A percentile compares a stretch with the other conserved stretches of the same genome.
Evolutionary conservation across 1,140 invertebrate genomes (phyloP).

Genomic region (Lepidostoma basale): DNA sequence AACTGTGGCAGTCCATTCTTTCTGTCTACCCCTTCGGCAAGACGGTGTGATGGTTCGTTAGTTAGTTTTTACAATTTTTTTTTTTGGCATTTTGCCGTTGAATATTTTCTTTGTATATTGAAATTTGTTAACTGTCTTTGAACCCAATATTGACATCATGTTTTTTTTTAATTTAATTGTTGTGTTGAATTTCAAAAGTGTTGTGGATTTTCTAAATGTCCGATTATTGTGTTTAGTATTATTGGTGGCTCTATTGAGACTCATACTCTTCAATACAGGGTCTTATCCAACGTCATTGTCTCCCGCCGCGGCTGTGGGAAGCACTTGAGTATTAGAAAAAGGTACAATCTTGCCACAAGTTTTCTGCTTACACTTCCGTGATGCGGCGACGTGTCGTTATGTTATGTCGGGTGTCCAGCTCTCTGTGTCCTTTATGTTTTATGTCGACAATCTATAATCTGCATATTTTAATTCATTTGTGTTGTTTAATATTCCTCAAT

Average conservation of each 20-base stretch:
- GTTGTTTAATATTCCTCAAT: no score
- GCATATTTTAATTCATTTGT: no score
- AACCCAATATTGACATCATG: no score
- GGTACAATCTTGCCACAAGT: constrained; percentile 48
- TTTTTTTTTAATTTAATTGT: background rate
- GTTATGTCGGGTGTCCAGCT: no score
- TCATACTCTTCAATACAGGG: constrained; percentile 61
- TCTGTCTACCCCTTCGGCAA: no score
- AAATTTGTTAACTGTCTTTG: no score
- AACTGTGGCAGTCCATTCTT: no score
- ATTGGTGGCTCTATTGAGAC: constrained; percentile 63
- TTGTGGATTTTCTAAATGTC: constrained; percentile 1
- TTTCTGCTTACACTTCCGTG: background rate
- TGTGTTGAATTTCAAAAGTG: background rate
- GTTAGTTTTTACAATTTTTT: background rate
- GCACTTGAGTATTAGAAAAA: constrained; percentile 52
- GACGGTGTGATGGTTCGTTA: no score
- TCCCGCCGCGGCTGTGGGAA: constrained; percentile 54
- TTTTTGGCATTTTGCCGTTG: background rate
- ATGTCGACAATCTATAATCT: no score
- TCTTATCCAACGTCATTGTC: constrained; percentile 58
- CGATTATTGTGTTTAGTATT: constrained; percentile 56
- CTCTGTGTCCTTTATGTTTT: no score
- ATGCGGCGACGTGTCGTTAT: no score
- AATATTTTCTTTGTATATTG: no score